Evolutionary conservation across 2,113 vertebrate species (phyloP).

Genomic region (Daubentonia madagascariensis): DNA sequence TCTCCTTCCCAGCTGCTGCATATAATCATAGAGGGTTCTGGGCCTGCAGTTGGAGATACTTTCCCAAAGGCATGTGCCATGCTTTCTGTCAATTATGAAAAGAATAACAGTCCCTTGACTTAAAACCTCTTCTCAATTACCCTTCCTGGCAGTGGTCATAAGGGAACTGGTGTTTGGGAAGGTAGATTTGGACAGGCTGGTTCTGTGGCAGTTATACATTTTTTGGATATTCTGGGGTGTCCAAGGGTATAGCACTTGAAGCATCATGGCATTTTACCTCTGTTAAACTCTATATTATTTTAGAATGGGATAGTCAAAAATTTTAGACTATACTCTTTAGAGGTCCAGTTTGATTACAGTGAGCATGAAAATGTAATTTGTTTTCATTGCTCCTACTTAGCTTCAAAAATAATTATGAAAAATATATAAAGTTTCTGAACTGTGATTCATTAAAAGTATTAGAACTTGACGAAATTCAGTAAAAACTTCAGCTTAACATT

Average conservation of each 20-base stretch:
- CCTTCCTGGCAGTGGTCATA: background rate
- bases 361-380: constrained; percentile 29
- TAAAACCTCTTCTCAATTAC: background rate
- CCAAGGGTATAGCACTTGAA: background rate
- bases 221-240: background rate
- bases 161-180: background rate
- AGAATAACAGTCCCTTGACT: background rate
- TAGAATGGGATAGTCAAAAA: background rate
- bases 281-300: background rate
- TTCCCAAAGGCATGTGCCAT: background rate
- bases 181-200: background rate
- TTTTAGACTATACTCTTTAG: constrained; percentile 2
- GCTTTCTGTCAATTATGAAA: constrained; percentile 9
- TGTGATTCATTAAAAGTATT: constrained; percentile 4
- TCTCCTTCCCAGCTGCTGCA: background rate
- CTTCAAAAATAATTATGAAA: constrained; percentile 39
- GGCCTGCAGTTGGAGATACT: background rate
- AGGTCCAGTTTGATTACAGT: background rate
- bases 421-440: constrained; percentile 2
- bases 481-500: background rate
- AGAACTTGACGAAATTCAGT: constrained; percentile 1
- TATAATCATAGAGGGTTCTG: background rate
- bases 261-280: background rate
- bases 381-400: background rate
- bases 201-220: background rate